Base-by-base conservation (phyloP, 2,888 invertebrate species). In the Cryptocheilus praepositus region DNA sequence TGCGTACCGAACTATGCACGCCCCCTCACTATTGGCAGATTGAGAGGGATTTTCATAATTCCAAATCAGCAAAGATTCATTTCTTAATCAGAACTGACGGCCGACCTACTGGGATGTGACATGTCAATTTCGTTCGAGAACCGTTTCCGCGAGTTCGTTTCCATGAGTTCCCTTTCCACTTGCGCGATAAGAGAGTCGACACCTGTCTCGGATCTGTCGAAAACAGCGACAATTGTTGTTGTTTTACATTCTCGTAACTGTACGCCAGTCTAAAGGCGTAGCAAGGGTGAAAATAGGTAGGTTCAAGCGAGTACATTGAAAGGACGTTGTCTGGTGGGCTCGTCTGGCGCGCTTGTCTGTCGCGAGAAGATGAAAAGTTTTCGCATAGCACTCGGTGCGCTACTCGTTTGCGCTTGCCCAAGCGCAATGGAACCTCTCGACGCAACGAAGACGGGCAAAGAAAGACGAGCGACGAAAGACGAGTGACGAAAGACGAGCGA, bases 201-300 rank as follows among this genome's bases (percentile, higher is more conserved):
- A 36, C 36, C 36, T 36, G 36, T 1, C 36, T 36, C 25, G 25
- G 3, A 11, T 11, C 36, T 7, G 36, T 25, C 8, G 36, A 36
- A 11, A 11, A 11, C 36, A 11, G 4, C 36, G 36, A 11, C 36
- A 36, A 36, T 36, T 11, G 36, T 11, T 11, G n/a, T 49, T 49
- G 49, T 49, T 49, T 49, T 49, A 49, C 49, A 49, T 49, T 49
- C 49, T 8, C 49, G 11, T 49, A 49, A 49, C 49, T 36, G 36
- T 11, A n/a, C 45, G 49, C 49, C 49, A 5, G 11, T 13, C 7
- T 44, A 46, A 63, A 60, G 13, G 52, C 59, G 25, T 25, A 57
- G 52, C 28, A 54, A 36, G 63, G 57, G 55, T 61, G 63, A 64
- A 63, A 70, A 67, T 70, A 70, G 63, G 43, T 52, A 53, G 28